These are phyloP conservation scores for Limnephilus rhombicus DNA, from an alignment of 2,888 invertebrate genomes.

Conservation along the genomic window DNA sequence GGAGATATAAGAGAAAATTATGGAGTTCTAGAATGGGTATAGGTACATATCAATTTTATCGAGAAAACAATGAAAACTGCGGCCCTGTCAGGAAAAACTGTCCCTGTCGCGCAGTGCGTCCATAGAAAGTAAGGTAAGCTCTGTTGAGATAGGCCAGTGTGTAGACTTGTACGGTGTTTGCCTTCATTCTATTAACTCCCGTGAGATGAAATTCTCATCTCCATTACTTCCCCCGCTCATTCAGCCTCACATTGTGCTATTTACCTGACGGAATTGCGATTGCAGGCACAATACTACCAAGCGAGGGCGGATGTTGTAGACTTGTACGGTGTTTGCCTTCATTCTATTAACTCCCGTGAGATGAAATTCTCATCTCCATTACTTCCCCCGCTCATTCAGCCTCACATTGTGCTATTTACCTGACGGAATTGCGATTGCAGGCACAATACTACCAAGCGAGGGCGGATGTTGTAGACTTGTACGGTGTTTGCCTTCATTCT, in stretches of 20 bases:
- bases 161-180: not conserved
- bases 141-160: not conserved
- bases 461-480: not conserved
- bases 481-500: constrained; percentile 26
- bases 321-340: constrained; percentile 21
- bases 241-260: not conserved
- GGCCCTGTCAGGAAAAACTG: not conserved
- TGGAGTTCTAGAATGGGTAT: too few relatives aligned
- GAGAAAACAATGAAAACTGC: not conserved
- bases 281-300: not conserved
- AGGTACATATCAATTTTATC: too few relatives aligned
- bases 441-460: not conserved
- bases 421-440: not conserved
- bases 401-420: constrained; percentile 4
- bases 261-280: not conserved
- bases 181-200: constrained; percentile 27
- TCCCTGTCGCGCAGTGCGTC: not conserved
- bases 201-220: constrained; percentile 4
- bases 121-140: not conserved
- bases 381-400: not conserved
- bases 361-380: constrained; percentile 11
- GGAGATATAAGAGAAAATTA: too few relatives aligned
- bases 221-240: not conserved
- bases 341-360: constrained; percentile 23
- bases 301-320: not conserved